These are phyloP conservation scores for Carcina quercana DNA, from an alignment of 2,888 invertebrate genomes.

Conservation along the genomic window DNA sequence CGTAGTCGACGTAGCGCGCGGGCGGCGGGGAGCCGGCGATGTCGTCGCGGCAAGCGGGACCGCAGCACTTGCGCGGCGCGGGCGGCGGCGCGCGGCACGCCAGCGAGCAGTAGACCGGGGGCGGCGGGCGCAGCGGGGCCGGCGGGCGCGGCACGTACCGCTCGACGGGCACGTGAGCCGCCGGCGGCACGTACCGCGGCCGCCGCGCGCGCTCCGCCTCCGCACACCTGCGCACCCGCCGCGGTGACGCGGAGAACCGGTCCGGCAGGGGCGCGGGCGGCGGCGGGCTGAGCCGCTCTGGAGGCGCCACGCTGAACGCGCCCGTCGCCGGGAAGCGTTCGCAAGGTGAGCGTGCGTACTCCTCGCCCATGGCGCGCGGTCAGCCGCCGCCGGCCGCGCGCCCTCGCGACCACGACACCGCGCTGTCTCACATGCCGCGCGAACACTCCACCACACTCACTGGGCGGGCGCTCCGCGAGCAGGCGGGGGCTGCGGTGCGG, in stretches of 20 bases:
- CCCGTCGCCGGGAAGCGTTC: constrained; percentile 72
- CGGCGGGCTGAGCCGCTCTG: constrained; percentile 77
- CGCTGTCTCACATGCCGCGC: constrained; percentile 66
- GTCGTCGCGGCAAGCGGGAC: constrained; percentile 63
- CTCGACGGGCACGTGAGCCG: constrained; percentile 82
- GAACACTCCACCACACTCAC: constrained; percentile 55
- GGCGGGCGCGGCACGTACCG: constrained; percentile 80
- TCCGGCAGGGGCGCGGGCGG: constrained; percentile 77
- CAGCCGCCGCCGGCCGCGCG: constrained; percentile 69
- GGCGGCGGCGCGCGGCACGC: constrained; percentile 61
- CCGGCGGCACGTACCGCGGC: constrained; percentile 78
- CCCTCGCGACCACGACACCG: constrained; percentile 46
- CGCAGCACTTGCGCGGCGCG: constrained; percentile 58
- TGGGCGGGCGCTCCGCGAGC: constrained; percentile 45
- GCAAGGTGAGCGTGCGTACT: constrained; percentile 71
- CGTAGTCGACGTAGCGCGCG: constrained; percentile 76
- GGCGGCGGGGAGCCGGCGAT: constrained; percentile 59
- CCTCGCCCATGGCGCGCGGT: constrained; percentile 72
- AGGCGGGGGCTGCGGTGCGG: constrained; percentile 52
- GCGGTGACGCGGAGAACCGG: constrained; percentile 72
- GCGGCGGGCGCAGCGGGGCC: constrained; percentile 58
- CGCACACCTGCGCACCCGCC: constrained; percentile 77
- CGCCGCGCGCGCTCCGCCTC: constrained; percentile 78
- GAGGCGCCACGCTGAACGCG: constrained; percentile 77
- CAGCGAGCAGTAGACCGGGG: constrained; percentile 72